Base-by-base conservation (phyloP, 2,888 invertebrate species). In the Unio delphinus region DNA sequence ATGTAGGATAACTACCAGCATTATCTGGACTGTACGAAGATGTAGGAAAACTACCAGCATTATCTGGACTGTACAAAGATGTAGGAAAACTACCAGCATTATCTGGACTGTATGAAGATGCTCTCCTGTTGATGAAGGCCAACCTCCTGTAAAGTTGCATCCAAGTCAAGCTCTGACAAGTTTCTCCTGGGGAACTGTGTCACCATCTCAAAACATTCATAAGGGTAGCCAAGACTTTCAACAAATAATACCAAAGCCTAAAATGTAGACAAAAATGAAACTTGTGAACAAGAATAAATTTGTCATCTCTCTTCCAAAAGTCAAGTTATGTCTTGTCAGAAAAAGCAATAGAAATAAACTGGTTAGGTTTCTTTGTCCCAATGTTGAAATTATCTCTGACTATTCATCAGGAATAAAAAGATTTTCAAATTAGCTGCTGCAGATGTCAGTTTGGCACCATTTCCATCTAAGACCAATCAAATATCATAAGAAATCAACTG, bases 91-190 rank as follows among this genome's bases (percentile, higher is more conserved):
- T 23, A 23, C 23, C 23, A 23, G 23, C 3, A 73, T 76, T 76
- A 82, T 70, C 86, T 76, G 17, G 82, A 82, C 72, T 91, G 91
- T 45, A 91, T 88, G 83, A 91, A 91, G 30, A 91, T 85, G 34
- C 90, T 90, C 80, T 91, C 91, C 82, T 91, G 90, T 55, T 90
- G 88, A 73, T 86, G 87, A 4, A 91, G 85, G 8, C 90, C 90
- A 23, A 85, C 85, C 45, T 90, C 89, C 74, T 87, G 85, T 57
- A 91, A 80, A 17, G 90, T 90, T 23, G 80, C 72, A 45, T 81
- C 82, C 34, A 83, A 80, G 73, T 90, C 87, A 74, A 90, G 78
- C 56, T 86, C 75, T 6, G 90, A 89, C n/a, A 91, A 78, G 45
- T 89, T 86, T 62, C 90, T 79, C 18, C 88, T 83, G 8, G 91